Evolutionary conservation across 2,888 invertebrate species (phyloP), one percentile per base, ranked within the genome.

Genomic region (Brachypterus glaber): DNA sequence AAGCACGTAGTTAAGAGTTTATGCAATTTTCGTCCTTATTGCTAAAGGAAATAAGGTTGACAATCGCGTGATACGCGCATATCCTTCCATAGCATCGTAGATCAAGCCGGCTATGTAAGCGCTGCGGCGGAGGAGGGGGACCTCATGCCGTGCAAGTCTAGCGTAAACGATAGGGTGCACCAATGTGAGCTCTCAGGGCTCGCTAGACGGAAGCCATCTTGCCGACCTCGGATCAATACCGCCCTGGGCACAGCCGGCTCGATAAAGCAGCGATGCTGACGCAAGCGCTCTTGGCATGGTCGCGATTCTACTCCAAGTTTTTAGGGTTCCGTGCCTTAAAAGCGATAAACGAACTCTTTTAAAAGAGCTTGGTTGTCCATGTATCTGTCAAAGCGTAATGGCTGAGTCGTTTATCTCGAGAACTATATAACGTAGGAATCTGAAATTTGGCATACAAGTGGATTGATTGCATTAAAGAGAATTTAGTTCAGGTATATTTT

Each of bases 191-290:
- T 59, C 52, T 43, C 45, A 47, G 48, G 46, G 52, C 46, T 48
- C 51, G 50, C 49, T 53, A 55, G 60, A 55, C 58, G 59, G 58
- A 55, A 53, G 63, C 64, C 63, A 63, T 63, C 63, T 63, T 63
- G 60, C 51, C 49, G 49, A 45, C 45, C 39, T 47, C 39, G 53
- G 58, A 62, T 62, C 61, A 60, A 62, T 62, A 60, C 53, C 41
- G 48, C 50, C 53, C 55, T 51, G 57, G 59, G 57, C 47, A 42
- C 39, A 33, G 36, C 39, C 49, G 54, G 62, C 53, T 62, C 62
- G 57, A 63, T 62, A 62, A 54, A 61, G 57, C 57, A 17, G 27
- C n/a, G 25, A 11, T n/a, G 17, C 17, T 21, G 15, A 37, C 13
- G 30, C 46, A 45, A 43, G 43, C 46, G 46, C 35, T 30, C 15